Percentiles rank a stretch among this genome's conserved stretches.
phyloP scores from a whole-genome alignment of 1,140 invertebrate species.

The Sycophaga agraensis region DNA sequence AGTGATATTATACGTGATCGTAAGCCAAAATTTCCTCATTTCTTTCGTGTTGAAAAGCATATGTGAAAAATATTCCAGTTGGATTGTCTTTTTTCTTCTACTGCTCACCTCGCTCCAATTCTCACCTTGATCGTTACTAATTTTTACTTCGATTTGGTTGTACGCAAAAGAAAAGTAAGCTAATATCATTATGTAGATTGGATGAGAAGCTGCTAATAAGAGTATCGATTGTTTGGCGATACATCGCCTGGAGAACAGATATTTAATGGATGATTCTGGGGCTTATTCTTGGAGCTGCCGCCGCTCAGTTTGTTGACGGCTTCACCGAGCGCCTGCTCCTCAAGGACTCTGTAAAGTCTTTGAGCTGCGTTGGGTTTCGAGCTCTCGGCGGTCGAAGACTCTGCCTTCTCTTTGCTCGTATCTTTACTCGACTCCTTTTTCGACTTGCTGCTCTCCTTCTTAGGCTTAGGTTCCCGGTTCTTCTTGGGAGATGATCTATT shows the following conservation, averaged over 20 bases:
- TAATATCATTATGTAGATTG: no score
- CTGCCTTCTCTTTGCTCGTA: slow-evolving; percentile 20
- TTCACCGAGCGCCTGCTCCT: slow-evolving; percentile 52
- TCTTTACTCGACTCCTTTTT: slow-evolving; percentile 37
- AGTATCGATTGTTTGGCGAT: slow-evolving; percentile 33
- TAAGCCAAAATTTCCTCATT: neutral
- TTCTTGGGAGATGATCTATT: slow-evolving; percentile 46
- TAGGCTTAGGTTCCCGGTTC: slow-evolving; percentile 37
- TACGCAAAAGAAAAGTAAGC: no score
- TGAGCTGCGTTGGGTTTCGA: slow-evolving; percentile 46
- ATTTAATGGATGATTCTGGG: slow-evolving; percentile 33
- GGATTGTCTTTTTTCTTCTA: neutral
- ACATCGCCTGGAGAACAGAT: slow-evolving; percentile 32
- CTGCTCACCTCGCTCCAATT: slow-evolving; percentile 14
- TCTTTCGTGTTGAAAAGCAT: slow-evolving; percentile 6
- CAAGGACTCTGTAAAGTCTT: slow-evolving; percentile 52
- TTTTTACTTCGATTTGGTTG: no score
- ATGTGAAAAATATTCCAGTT: neutral
- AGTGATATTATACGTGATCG: no score
- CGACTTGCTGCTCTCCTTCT: slow-evolving; percentile 41
- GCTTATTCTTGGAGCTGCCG: slow-evolving; percentile 24
- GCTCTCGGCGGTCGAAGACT: neutral
- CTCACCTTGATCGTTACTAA: neutral
- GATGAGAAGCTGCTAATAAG: neutral
- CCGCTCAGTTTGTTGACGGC: slow-evolving; percentile 34